Conservation (phyloP, 2,113 vertebrate genomes). For the Aegypius monachus region DNA sequence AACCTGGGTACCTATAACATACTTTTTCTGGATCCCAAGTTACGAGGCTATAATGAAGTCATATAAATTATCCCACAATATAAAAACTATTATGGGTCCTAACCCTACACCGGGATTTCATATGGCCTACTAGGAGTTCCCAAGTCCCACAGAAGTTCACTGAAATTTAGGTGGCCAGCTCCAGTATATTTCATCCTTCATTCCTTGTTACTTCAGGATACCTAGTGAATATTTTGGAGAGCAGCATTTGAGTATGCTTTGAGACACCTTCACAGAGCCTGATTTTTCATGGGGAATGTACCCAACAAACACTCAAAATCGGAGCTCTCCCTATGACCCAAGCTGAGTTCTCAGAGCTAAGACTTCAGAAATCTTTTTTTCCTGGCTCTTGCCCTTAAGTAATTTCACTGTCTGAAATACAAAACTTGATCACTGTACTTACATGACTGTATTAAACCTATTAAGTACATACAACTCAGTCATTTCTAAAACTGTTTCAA, state of each 20-base stretch:
- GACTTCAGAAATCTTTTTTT: neutral
- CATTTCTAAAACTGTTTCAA: neutral
- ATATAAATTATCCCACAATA: neutral
- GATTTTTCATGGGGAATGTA: neutral
- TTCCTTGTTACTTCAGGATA: neutral
- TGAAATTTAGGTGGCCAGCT: neutral
- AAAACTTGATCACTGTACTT: neutral
- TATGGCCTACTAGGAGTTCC: neutral
- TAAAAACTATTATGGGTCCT: neutral
- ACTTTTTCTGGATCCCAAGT: neutral
- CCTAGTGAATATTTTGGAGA: neutral
- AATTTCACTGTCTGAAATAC: neutral
- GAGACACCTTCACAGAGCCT: conserved; percentile 33
- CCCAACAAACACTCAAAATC: neutral
- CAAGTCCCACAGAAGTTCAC: neutral
- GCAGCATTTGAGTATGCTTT: neutral
- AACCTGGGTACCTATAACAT: neutral
- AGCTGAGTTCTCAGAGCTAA: neutral
- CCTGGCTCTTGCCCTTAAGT: neutral
- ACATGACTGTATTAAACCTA: neutral
- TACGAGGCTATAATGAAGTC: neutral
- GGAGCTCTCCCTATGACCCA: neutral
- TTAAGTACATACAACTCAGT: conserved; percentile 4
- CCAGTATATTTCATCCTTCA: neutral
- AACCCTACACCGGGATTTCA: neutral